Evolutionary conservation across 2,888 invertebrate species (phyloP).

Genomic region (Digitonthophagus gazella): DNA sequence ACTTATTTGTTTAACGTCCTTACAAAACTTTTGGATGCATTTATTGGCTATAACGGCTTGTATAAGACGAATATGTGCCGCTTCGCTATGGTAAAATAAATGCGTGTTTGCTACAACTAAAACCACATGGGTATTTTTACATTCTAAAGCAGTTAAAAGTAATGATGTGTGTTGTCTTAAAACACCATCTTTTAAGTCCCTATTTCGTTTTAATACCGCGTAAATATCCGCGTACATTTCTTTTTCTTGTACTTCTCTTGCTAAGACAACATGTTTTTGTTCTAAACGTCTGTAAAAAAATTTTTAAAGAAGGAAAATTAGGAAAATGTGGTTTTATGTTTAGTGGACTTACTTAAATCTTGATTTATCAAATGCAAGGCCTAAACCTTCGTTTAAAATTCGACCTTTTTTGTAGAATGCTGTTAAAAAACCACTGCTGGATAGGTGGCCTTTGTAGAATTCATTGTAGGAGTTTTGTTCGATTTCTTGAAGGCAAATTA

Average conservation of each 20-base stretch:
- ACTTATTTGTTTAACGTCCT: conserved; percentile 47
- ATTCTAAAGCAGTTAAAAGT: conserved; percentile 59
- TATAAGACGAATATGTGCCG: conserved; percentile 83
- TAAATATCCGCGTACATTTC: conserved; percentile 57
- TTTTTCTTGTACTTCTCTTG: conserved; percentile 56
- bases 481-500: conserved; percentile 92
- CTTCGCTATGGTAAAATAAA: conserved; percentile 89
- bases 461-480: conserved; percentile 54
- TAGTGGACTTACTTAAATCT: conserved; percentile 62
- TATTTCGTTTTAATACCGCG: conserved; percentile 58
- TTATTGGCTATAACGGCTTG: conserved; percentile 75
- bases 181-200: conserved; percentile 56
- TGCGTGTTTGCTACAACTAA: conserved; percentile 81
- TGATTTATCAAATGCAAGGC: conserved; percentile 69
- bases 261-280: conserved; percentile 56
- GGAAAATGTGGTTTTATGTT: too few relatives aligned
- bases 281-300: conserved; percentile 52
- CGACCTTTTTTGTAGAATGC: conserved; percentile 71
- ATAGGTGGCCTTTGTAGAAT: conserved; percentile 64
- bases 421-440: conserved; percentile 58
- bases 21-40: conserved; percentile 63
- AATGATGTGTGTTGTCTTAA: conserved; percentile 64
- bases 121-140: conserved; percentile 57
- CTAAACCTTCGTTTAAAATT: conserved; percentile 75
- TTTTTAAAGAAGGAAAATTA: conserved; percentile 6